These are phyloP conservation scores for Halotydeus destructor DNA, from an alignment of 1,140 invertebrate species.

Conservation along the genomic window DNA sequence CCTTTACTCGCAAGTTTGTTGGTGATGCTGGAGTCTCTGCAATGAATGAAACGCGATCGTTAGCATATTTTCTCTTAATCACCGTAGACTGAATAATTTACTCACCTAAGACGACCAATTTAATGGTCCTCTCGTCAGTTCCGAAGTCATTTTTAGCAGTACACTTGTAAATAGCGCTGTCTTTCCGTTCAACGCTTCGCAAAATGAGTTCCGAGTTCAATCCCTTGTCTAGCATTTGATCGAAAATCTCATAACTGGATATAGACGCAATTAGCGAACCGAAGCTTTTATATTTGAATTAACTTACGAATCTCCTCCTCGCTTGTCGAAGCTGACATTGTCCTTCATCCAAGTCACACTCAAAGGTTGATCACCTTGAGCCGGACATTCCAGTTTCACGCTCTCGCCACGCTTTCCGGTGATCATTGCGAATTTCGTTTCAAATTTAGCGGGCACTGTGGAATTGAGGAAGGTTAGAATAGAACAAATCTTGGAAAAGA, in stretches of 20 bases:
- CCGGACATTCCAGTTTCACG: constrained; percentile 76
- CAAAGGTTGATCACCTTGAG: constrained; percentile 83
- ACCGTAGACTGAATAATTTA: too few relatives aligned
- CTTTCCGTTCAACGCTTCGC: constrained; percentile 57
- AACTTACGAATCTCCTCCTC: background rate
- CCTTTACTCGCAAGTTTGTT: constrained; percentile 64
- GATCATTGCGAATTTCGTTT: constrained; percentile 71
- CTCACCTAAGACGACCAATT: constrained; percentile 69
- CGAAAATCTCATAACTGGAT: constrained; percentile 19
- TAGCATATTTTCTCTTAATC: background rate
- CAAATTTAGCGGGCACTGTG: constrained; percentile 71
- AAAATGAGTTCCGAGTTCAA: constrained; percentile 41
- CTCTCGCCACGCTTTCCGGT: constrained; percentile 71
- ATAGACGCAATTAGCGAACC: too few relatives aligned
- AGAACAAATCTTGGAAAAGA: background rate
- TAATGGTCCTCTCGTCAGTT: constrained; percentile 68
- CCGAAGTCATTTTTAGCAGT: constrained; percentile 67
- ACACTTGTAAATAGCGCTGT: constrained; percentile 72
- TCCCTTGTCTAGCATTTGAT: constrained; percentile 15
- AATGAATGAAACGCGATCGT: constrained; percentile 12
- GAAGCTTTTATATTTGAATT: background rate
- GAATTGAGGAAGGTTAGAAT: background rate
- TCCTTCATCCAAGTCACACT: constrained; percentile 55
- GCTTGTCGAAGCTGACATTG: constrained; percentile 2
- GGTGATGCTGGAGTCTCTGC: constrained; percentile 81